These are phyloP conservation scores for Phyllostomus discolor DNA, from an alignment of 2,113 vertebrate species.

Conservation along the genomic window DNA sequence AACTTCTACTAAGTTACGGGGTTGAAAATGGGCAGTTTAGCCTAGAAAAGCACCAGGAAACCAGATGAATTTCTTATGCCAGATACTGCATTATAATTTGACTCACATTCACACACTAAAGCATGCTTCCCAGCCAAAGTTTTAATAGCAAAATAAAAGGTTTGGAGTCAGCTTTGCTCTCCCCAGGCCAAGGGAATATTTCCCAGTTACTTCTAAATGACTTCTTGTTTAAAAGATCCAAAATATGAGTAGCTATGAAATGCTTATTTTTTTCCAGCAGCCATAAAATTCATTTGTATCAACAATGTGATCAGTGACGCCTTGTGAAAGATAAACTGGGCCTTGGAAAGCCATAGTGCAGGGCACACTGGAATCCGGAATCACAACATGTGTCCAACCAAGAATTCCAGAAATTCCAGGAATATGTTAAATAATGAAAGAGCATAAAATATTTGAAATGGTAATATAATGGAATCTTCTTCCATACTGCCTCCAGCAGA, in stretches of 20 bases:
- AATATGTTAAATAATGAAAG: background rate
- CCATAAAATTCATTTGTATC: conserved; percentile 50
- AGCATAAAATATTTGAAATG: background rate
- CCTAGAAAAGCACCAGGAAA: conserved; percentile 25
- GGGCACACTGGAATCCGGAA: background rate
- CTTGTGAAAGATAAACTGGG: conserved; percentile 37
- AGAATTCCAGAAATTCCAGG: background rate
- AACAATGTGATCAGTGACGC: conserved; percentile 15
- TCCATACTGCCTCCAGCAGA: background rate
- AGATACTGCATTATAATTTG: conserved; percentile 19
- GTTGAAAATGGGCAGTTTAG: background rate
- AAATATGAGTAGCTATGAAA: conserved; percentile 53
- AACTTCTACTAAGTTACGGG: background rate
- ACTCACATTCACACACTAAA: conserved; percentile 34
- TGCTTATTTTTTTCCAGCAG: conserved; percentile 31
- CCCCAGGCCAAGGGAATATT: conserved; percentile 63
- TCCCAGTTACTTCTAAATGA: conserved; percentile 65
- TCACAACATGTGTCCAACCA: background rate
- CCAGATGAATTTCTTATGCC: background rate
- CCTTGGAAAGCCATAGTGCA: background rate
- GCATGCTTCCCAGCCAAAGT: conserved; percentile 51
- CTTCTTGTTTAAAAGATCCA: conserved; percentile 50
- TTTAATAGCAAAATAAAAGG: conserved; percentile 73
- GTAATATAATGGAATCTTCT: background rate
- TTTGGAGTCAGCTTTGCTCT: conserved; percentile 58